These are phyloP conservation scores for Lacerta bilineata DNA, from an alignment of 2,797 vertebrate genomes.

Conservation along the genomic window DNA sequence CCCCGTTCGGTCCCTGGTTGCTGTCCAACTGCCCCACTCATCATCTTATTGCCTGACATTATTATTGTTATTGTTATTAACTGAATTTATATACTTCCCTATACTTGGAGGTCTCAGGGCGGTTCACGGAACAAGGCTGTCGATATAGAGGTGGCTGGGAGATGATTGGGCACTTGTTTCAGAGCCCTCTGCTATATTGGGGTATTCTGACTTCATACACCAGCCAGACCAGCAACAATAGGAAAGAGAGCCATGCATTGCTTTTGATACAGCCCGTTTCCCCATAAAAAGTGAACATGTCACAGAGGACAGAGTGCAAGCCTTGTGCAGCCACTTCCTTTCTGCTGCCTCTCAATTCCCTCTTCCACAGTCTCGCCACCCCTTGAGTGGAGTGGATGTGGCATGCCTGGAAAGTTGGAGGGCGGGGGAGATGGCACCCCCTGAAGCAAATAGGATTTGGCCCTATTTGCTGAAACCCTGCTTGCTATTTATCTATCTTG, in stretches of 20 bases:
- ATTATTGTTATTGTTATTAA: too few species aligned
- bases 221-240: neutral
- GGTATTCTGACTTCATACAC: neutral
- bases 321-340: neutral
- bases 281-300: neutral
- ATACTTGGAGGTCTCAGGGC: too few species aligned
- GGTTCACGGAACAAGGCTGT: neutral
- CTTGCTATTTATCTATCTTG: neutral
- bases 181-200: neutral
- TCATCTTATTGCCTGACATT: too few species aligned
- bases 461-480: too few species aligned
- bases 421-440: neutral
- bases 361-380: neutral
- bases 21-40: neutral
- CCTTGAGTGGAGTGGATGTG: neutral
- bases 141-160: neutral
- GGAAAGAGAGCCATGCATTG: neutral
- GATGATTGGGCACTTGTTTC: too few species aligned
- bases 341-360: neutral
- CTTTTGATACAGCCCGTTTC: neutral
- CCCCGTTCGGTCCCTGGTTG: neutral
- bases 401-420: neutral
- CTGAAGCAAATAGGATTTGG: neutral
- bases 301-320: neutral
- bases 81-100: too few species aligned